Evolutionary conservation across 2,797 vertebrate genomes (phyloP).

Genomic region (Macroramphosus scolopax): DNA sequence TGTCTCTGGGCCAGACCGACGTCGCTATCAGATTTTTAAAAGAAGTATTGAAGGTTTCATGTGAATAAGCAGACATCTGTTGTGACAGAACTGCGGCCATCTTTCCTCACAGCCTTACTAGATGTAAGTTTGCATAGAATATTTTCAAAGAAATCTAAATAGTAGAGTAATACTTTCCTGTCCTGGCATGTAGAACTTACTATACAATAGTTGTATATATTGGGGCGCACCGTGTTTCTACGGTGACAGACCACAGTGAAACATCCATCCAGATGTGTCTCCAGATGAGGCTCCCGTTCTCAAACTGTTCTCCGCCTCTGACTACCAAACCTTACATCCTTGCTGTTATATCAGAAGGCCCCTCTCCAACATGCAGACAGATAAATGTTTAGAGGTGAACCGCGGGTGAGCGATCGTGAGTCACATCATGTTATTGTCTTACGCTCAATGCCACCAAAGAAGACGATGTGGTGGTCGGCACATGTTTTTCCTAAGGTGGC

Average conservation of each 20-base stretch:
- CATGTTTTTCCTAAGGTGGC: conserved; percentile 45
- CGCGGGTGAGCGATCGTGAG: conserved; percentile 41
- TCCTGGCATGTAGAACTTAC: no score
- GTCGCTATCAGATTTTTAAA: no score
- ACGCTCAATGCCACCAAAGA: conserved; percentile 52
- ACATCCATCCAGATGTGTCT: conserved; percentile 60
- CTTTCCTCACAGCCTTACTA: no score
- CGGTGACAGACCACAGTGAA: conserved; percentile 34
- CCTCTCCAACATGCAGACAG: conserved; percentile 40
- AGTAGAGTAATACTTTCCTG: no score
- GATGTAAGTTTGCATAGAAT: no score
- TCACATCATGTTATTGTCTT: conserved; percentile 72
- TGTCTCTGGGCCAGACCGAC: no score
- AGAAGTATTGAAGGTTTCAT: no score
- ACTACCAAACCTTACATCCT: neutral
- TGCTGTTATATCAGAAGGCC: no score
- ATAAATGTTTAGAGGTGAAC: conserved; percentile 62
- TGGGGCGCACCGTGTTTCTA: conserved; percentile 26
- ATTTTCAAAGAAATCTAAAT: no score
- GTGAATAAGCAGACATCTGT: no score
- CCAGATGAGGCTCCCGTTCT: conserved; percentile 27
- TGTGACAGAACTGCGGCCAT: no score
- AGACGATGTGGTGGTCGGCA: conserved; percentile 66
- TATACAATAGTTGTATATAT: conserved; percentile 39
- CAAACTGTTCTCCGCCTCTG: neutral